Conservation (phyloP, 2,797 vertebrate species). For the Mionectes olivaceus region DNA sequence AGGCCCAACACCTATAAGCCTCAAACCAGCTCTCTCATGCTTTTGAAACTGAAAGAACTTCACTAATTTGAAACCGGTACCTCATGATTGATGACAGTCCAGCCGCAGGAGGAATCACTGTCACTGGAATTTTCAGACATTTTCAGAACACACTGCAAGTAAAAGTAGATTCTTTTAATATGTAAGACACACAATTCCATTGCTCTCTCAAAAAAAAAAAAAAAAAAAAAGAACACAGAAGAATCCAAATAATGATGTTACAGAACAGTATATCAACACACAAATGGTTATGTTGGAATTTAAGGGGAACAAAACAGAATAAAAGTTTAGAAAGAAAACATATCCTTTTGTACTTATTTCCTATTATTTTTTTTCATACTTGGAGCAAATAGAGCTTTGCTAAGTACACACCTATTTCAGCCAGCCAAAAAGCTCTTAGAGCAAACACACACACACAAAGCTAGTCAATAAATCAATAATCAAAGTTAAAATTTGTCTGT, state of each 20-base stretch:
- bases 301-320: neutral
- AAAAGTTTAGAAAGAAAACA: neutral
- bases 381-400: neutral
- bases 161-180: constrained; percentile 34
- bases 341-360: neutral
- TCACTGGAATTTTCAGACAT: constrained; percentile 96
- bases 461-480: neutral
- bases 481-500: neutral
- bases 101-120: constrained; percentile 94
- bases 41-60: neutral
- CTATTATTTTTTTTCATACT: neutral
- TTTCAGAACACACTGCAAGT: constrained; percentile 70
- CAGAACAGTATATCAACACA: neutral
- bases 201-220: neutral
- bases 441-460: neutral
- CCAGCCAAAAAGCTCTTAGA: neutral
- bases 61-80: constrained; percentile 69
- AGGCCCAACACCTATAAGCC: neutral
- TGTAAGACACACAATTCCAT: neutral
- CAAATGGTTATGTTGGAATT: neutral
- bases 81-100: constrained; percentile 97
- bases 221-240: neutral
- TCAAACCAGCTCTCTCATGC: neutral
- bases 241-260: neutral
- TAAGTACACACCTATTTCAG: neutral